phyloP scores from a whole-genome alignment of 2,113 vertebrate species.

The Lates calcarifer region DNA sequence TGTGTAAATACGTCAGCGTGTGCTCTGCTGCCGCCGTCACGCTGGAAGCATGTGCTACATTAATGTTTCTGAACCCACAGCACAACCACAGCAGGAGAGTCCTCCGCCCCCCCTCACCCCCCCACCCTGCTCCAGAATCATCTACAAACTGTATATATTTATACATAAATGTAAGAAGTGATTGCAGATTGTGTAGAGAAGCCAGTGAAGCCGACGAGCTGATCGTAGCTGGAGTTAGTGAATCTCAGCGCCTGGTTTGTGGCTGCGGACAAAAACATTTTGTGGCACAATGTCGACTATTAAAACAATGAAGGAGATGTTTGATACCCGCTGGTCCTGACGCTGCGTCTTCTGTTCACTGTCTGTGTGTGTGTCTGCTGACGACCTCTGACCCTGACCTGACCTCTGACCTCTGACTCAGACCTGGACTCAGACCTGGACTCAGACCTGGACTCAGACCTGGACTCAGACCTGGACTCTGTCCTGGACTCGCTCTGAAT shows the following conservation, averaged over 20 bases:
- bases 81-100: slow-evolving; percentile 49
- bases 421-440: no score
- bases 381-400: no score
- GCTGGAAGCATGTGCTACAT: slow-evolving; percentile 69
- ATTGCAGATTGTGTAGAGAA: slow-evolving; percentile 68
- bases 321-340: slow-evolving; percentile 73
- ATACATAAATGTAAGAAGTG: slow-evolving; percentile 77
- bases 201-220: slow-evolving; percentile 43
- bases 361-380: no score
- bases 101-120: no score
- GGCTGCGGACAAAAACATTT: slow-evolving; percentile 71
- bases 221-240: slow-evolving; percentile 55
- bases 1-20: slow-evolving; percentile 35
- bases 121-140: slow-evolving; percentile 47
- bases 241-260: slow-evolving; percentile 69
- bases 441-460: no score
- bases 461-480: no score
- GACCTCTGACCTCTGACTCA: no score
- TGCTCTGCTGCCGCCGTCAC: slow-evolving; percentile 39
- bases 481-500: no score
- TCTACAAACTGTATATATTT: slow-evolving; percentile 82
- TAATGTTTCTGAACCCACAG: slow-evolving; percentile 56
- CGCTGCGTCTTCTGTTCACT: not conserved
- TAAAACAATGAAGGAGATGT: slow-evolving; percentile 83
- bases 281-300: slow-evolving; percentile 79